These are phyloP conservation scores for Antechinus flavipes DNA, from an alignment of 2,113 vertebrate genomes.

Conservation along the genomic window DNA sequence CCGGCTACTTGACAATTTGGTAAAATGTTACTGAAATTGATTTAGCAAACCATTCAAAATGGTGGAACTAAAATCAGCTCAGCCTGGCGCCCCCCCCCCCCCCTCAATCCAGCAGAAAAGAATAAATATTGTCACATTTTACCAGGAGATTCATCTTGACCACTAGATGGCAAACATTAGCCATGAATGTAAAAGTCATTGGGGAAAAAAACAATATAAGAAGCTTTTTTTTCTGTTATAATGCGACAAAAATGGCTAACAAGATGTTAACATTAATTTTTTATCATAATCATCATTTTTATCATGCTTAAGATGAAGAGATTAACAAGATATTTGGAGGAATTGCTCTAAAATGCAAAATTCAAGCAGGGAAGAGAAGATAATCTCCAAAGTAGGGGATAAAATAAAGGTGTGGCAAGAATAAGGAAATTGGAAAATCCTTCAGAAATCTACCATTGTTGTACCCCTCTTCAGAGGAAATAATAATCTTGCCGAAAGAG, in stretches of 20 bases:
- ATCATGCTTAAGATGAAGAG: conserved; percentile 72
- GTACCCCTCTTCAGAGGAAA: conserved; percentile 5
- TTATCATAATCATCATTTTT: conserved; percentile 73
- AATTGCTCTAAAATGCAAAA: conserved; percentile 32
- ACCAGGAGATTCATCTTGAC: background rate
- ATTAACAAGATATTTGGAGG: conserved; percentile 57
- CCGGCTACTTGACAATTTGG: background rate
- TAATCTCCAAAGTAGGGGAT: background rate
- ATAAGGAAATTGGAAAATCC: conserved; percentile 51
- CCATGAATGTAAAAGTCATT: conserved; percentile 71
- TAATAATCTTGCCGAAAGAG: background rate
- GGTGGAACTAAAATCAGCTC: background rate
- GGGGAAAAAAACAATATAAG: conserved; percentile 36
- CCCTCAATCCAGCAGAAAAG: background rate
- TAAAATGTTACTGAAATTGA: conserved; percentile 39
- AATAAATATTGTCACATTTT: background rate
- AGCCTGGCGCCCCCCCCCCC: background rate
- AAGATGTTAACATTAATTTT: conserved; percentile 69
- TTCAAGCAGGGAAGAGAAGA: conserved; percentile 22
- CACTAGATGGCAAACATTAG: conserved; percentile 85
- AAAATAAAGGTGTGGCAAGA: conserved; percentile 50
- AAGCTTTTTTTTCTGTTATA: conserved; percentile 45
- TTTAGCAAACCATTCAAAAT: conserved; percentile 32
- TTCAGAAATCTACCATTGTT: background rate
- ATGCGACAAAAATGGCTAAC: conserved; percentile 62